These are phyloP conservation scores for Leucophenga varia DNA, from an alignment of 1,140 invertebrate species.

Conservation along the genomic window DNA sequence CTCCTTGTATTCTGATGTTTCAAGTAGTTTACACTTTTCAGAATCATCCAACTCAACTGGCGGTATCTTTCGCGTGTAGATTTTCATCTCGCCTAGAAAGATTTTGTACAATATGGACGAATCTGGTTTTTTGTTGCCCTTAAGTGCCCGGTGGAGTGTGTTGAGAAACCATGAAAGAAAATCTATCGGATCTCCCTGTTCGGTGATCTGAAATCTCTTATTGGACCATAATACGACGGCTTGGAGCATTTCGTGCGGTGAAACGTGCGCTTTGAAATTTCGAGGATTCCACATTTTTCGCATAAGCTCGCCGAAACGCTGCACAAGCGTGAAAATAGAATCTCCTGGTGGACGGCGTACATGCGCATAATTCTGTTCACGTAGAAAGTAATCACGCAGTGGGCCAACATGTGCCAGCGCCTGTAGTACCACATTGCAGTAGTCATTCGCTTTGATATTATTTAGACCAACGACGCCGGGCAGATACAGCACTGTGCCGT, in stretches of 20 bases:
- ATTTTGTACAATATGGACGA: constrained; percentile 94
- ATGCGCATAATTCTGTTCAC: constrained; percentile 88
- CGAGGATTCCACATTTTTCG: constrained; percentile 98
- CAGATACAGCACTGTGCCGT: constrained; percentile 89
- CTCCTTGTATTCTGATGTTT: constrained; percentile 86
- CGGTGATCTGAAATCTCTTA: constrained; percentile 97
- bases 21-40: constrained; percentile 76
- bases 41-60: constrained; percentile 90
- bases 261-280: constrained; percentile 99
- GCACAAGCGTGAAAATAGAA: constrained; percentile 86
- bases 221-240: constrained; percentile 98
- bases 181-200: constrained; percentile 97
- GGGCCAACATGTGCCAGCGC: constrained; percentile 94
- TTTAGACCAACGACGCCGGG: constrained; percentile 97
- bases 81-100: constrained; percentile 93
- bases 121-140: constrained; percentile 79
- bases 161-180: constrained; percentile 97
- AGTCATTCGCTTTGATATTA: constrained; percentile 99
- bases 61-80: constrained; percentile 92
- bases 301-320: constrained; percentile 96
- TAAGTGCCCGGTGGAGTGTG: constrained; percentile 86
- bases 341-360: constrained; percentile 92
- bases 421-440: constrained; percentile 97
- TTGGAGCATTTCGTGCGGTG: constrained; percentile 99
- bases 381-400: constrained; percentile 90